Evolutionary conservation across 2,888 invertebrate species (phyloP), one percentile per base, ranked within the genome.

Genomic region (Aspidiotus rigidus): DNA sequence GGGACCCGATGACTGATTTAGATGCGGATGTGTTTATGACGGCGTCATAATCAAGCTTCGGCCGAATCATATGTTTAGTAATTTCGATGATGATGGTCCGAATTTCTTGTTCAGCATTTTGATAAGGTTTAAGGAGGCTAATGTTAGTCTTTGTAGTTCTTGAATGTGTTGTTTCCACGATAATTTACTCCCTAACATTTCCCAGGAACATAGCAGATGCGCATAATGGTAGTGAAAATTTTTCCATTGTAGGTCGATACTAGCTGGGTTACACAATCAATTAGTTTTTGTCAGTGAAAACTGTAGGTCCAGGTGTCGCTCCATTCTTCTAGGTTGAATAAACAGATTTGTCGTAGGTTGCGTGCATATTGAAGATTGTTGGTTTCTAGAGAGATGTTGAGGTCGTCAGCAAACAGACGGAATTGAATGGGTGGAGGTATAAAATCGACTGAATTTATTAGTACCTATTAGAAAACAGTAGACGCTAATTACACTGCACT

Each of bases 1-100:
- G 49, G 49, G 49, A 44, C 11, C 49, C 11, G 11, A 11, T 44
- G 49, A 10, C 49, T 44, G 49, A 44, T 44, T 44, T 44, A 44
- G 49, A 44, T 44, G 49, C 49, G 8, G 49, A 10, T 10, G 49
- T 44, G 49, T 44, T 10, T 44, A 44, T 44, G 49, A 44, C 49
- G 49, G 49, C 49, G 8, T 11, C 49, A 11, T 44, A 44, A 44
- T 44, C 49, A 44, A 44, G 49, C 11, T 44, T 44, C 49, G 49
- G 49, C 9, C 49, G 49, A 11, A 44, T 44, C 8, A 44, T 44
- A 44, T 44, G 8, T 44, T 44, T 44, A 44, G 11, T 44, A 44
- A 44, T 44, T 44, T 44, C 49, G 49, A 44, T 44, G 49, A 44
- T 44, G 49, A 44, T 44, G n/a, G 49, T 44, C 49, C 49, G 49